Evolutionary conservation across 2,888 invertebrate species (phyloP), one percentile per base, ranked within the genome.

Genomic region (Oxycera nigricornis): DNA sequence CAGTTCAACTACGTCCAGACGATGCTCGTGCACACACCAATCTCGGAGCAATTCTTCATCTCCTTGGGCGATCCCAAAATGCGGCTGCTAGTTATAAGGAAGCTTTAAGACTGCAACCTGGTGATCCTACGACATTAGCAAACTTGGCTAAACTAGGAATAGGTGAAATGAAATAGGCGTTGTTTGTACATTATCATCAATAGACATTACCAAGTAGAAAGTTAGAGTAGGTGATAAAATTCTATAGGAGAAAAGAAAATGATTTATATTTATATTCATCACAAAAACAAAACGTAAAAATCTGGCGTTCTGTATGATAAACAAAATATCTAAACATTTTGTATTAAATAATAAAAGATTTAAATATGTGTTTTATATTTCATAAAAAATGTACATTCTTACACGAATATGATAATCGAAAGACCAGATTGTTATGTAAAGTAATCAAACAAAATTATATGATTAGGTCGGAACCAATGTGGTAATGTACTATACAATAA

Each of bases 11-110:
- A 67, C 83, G 86, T 77, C 87, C 88, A 0, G 86, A 95, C 91
- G 94, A 96, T 82, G 93, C 96, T 0, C 91, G 94, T 78, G 94
- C 95, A 75, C 95, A 96, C 86, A 95, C 96, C 81, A 97, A 98
- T 85, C 89, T 97, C 74, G 98, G 97, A 26, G 97, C 97, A 74
- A 97, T 98, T 82, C 88, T 96, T 75, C 97, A 98, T 86, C 88
- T 96, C 78, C 95, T 97, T 83, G 95, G 95, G 26, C 96, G 96
- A 85, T 92, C 95, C 80, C 87, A 88, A 28, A 94, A 95, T 78
- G 98, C 98, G 0, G 95, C 95, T 59, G 88, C 89, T 17, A 93
- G 94, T 75, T 98, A 98, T 85, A 88, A 92, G 79, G 90, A 91
- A 81, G 97, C 97, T 0, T 87, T 98, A 74, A 88, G 91, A 81